Percentiles rank a stretch among this genome's conserved stretches.
phyloP scores from a whole-genome alignment of 1,140 invertebrate genomes.

The Caerostris darwini region DNA sequence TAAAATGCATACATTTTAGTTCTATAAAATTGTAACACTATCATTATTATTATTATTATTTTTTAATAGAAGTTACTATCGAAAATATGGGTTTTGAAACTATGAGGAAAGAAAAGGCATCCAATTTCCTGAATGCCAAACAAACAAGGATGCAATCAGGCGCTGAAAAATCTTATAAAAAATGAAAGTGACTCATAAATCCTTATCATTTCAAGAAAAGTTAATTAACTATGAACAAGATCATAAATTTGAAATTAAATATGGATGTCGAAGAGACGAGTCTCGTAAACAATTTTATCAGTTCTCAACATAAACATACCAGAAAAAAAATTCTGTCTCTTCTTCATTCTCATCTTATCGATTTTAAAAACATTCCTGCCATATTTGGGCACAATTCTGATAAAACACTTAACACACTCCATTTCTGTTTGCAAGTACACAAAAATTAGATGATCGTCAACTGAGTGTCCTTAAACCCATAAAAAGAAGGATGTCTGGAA shows the following conservation, averaged over 20 bases:
- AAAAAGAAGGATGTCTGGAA: too few species aligned
- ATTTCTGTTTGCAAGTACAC: too few species aligned
- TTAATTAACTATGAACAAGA: neutral
- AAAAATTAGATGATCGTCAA: too few species aligned
- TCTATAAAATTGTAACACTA: too few species aligned
- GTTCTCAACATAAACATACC: neutral
- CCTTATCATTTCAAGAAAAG: neutral
- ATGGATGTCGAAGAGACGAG: neutral
- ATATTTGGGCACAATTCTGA: neutral
- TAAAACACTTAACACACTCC: neutral
- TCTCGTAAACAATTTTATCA: conserved; percentile 1
- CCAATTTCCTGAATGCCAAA: too few species aligned
- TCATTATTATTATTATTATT: too few species aligned
- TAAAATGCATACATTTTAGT: too few species aligned
- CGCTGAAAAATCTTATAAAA: neutral
- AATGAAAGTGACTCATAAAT: neutral
- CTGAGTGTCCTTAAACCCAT: too few species aligned
- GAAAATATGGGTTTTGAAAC: too few species aligned
- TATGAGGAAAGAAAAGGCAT: too few species aligned
- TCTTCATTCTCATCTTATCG: neutral
- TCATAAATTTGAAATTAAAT: conserved; percentile 15
- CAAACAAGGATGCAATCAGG: too few species aligned
- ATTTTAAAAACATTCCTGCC: neutral
- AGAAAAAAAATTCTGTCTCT: neutral
- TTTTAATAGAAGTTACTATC: too few species aligned